Conservation (phyloP, 2,888 invertebrate species). For the Thera britannica region DNA sequence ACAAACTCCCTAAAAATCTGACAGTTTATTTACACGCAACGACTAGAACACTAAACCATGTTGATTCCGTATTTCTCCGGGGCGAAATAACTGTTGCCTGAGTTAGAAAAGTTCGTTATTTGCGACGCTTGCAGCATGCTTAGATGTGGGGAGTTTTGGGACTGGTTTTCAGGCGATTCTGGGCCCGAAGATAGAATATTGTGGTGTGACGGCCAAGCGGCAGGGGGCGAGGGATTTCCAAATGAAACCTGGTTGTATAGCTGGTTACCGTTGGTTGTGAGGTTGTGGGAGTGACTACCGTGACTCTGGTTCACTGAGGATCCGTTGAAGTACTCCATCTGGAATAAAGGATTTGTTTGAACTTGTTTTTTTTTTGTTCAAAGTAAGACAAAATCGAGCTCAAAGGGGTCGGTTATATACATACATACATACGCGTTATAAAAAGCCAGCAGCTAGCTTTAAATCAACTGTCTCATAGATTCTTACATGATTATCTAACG, state of each 20-base stretch:
- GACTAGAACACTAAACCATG: slow-evolving; percentile 82
- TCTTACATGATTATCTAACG: too few relatives aligned
- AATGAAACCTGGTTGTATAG: slow-evolving; percentile 82
- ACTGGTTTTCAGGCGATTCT: slow-evolving; percentile 77
- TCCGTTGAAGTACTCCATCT: slow-evolving; percentile 84
- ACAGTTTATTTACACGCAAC: slow-evolving; percentile 51
- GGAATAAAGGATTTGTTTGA: slow-evolving; percentile 40
- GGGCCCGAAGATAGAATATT: slow-evolving; percentile 76
- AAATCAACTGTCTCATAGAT: too few relatives aligned
- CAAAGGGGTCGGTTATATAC: too few relatives aligned
- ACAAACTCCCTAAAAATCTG: slow-evolving; percentile 39
- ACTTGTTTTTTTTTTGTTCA: too few relatives aligned
- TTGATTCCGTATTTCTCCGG: slow-evolving; percentile 83
- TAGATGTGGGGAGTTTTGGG: slow-evolving; percentile 75
- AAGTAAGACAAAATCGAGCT: too few relatives aligned
- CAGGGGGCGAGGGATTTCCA: slow-evolving; percentile 78
- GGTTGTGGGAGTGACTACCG: slow-evolving; percentile 74
- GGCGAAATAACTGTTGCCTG: slow-evolving; percentile 80
- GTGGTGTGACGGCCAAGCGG: slow-evolving; percentile 78
- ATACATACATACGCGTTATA: too few relatives aligned
- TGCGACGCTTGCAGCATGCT: slow-evolving; percentile 82
- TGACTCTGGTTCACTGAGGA: slow-evolving; percentile 77
- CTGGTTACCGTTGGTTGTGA: slow-evolving; percentile 76
- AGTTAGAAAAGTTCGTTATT: slow-evolving; percentile 81
- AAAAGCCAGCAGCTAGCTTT: too few relatives aligned